These are phyloP conservation scores for Drosophila acutilabella DNA, from an alignment of 2,888 invertebrate species.

Conservation along the genomic window DNA sequence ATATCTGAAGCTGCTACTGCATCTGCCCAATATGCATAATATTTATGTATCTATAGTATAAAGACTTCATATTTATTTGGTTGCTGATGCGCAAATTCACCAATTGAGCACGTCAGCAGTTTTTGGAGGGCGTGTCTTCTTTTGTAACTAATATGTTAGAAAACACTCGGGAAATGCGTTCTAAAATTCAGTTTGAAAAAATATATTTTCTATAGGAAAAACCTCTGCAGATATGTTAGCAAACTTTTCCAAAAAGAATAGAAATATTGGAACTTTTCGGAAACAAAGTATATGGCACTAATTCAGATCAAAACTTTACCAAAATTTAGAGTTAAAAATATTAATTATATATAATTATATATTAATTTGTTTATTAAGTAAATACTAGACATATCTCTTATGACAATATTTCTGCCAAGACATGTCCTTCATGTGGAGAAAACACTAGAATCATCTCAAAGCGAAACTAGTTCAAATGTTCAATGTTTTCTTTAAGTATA, in stretches of 20 bases:
- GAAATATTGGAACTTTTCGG: too few relatives aligned
- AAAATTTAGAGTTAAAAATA: too few relatives aligned
- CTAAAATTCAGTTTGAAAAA: not conserved
- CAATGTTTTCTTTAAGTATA: not conserved
- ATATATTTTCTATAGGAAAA: not conserved
- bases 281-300: too few relatives aligned
- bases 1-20: conserved; percentile 8
- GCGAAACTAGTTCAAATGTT: not conserved
- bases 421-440: not conserved
- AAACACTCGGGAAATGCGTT: conserved; percentile 8
- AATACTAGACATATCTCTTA: too few relatives aligned
- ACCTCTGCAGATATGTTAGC: too few relatives aligned
- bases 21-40: conserved; percentile 26
- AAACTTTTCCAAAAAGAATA: too few relatives aligned
- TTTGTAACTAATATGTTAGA: conserved; percentile 11
- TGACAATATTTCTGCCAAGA: too few relatives aligned
- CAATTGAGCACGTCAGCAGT: conserved; percentile 32
- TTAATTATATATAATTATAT: too few relatives aligned
- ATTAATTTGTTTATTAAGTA: too few relatives aligned
- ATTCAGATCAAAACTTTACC: too few relatives aligned
- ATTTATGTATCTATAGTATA: conserved; percentile 3
- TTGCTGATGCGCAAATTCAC: conserved; percentile 63
- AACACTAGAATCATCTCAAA: not conserved
- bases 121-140: conserved; percentile 42
- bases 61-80: conserved; percentile 22